Evolutionary conservation across 2,113 vertebrate species (phyloP), one percentile per base, ranked within the genome.

Genomic region (Tangachromis dhanisi): DNA sequence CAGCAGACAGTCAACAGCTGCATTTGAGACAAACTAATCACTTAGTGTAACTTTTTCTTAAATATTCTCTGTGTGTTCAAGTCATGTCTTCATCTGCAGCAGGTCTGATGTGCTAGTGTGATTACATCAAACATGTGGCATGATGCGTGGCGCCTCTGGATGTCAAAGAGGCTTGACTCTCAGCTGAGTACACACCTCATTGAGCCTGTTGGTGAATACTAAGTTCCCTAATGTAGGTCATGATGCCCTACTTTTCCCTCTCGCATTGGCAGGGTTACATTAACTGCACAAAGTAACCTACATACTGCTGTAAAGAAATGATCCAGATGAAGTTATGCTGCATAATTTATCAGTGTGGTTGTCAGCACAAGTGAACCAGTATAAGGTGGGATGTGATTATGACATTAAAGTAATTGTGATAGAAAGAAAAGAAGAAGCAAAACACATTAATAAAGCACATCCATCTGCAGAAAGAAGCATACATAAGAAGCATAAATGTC

Each of bases 141-240:
- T 11, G 7, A 54, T 5, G 13, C 17, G 3, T 42, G 16, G 59
- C 14, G 19, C 80, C 54, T 81, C 33, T 85, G 73, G 55, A 79
- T 85, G 79, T 87, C 61, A 42, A 71, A 61, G 76, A 78, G 42
- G 81, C 76, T 42, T 76, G 80, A 87, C 66, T 85, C 45, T 61
- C 40, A 59, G 57, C 47, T 29, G 57, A 78, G 61, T 26, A 17
- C 10, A 45, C 47, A 83, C 80, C 81, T 90, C 87, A 31, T 14
- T 40, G 85, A 86, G 91, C 12, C 55, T 53, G 83, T 73, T 55
- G 31, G 79, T 93, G 86, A 83, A 87, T 61, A 59, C 61, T 16
- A 63, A 84, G 68, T 83, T 79, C 42, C 33, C 71, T 85, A 73
- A 96, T 95, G 86, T 95, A 87, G 95, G 94, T 92, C 94, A 89